Conservation (phyloP, 2,797 vertebrate genomes). For the Cossypha caffra region DNA sequence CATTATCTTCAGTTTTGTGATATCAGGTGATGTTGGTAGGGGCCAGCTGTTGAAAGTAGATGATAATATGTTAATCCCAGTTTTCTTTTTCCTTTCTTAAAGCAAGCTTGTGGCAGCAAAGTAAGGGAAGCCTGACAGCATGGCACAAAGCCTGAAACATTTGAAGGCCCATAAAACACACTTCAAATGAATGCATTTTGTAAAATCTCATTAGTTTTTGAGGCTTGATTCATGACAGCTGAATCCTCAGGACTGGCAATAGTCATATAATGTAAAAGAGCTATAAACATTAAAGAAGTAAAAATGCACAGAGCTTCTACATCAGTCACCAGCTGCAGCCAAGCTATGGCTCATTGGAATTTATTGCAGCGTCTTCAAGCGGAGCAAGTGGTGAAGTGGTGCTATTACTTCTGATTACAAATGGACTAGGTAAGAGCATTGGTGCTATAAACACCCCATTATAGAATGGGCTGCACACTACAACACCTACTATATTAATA, state of each 20-base stretch:
- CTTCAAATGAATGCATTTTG: background rate
- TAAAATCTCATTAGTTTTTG: conserved; percentile 25
- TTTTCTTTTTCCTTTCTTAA: background rate
- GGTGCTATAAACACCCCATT: conserved; percentile 33
- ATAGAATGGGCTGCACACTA: background rate
- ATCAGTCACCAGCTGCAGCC: conserved; percentile 31
- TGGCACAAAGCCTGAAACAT: background rate
- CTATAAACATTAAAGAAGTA: conserved; percentile 51
- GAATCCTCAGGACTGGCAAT: conserved; percentile 16
- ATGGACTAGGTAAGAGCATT: conserved; percentile 40
- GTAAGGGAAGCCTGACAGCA: background rate
- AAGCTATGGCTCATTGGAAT: conserved; percentile 32
- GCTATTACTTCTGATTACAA: conserved; percentile 56
- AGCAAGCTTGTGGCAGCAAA: background rate
- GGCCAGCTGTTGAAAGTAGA: background rate
- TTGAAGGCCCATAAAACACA: background rate
- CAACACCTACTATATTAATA: conserved; percentile 45
- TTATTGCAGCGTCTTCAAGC: conserved; percentile 47
- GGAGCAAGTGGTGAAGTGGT: conserved; percentile 29
- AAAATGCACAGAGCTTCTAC: conserved; percentile 25
- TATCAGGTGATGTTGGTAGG: background rate
- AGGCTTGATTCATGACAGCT: conserved; percentile 6
- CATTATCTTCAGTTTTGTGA: background rate
- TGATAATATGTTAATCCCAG: background rate
- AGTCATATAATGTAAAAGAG: conserved; percentile 27